phyloP scores from a whole-genome alignment of 2,888 invertebrate genomes.

The Metalampra italica region DNA sequence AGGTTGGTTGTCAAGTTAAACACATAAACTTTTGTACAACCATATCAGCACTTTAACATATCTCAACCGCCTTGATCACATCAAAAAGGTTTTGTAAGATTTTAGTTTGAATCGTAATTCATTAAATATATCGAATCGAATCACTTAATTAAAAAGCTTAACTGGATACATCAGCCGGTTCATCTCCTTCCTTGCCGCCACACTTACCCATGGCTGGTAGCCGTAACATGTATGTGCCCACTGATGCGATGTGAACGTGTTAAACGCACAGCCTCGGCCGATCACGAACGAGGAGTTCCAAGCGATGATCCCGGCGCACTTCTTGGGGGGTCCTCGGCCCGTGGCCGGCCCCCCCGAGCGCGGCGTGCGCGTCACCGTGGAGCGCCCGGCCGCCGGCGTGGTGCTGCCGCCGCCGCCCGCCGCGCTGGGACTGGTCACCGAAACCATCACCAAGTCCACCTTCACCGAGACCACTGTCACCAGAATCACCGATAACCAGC shows the following conservation, averaged over 20 bases:
- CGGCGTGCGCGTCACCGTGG: conserved; percentile 91
- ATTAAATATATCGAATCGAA: background rate
- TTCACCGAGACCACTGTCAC: conserved; percentile 97
- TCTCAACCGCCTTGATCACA: too few species aligned
- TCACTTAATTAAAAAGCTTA: background rate
- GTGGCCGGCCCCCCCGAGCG: conserved; percentile 49
- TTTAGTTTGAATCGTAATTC: background rate
- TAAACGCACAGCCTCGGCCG: conserved; percentile 83
- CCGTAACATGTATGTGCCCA: conserved; percentile 2
- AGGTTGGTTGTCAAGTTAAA: too few species aligned
- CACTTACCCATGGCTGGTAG: background rate
- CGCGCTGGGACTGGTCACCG: conserved; percentile 91
- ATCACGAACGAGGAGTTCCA: conserved; percentile 96
- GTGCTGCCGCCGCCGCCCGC: conserved; percentile 90
- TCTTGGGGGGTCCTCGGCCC: conserved; percentile 79
- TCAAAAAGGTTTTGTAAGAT: too few species aligned
- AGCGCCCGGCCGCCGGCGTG: conserved; percentile 83
- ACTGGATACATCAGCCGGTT: background rate
- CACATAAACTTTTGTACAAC: too few species aligned
- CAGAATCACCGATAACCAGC: conserved; percentile 94
- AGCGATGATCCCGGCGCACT: conserved; percentile 96
- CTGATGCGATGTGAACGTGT: conserved; percentile 73
- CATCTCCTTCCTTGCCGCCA: background rate
- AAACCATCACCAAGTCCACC: conserved; percentile 97
- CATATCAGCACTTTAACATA: too few species aligned